phyloP scores from a whole-genome alignment of 2,113 vertebrate genomes.

The Cyanoderma ruficeps region DNA sequence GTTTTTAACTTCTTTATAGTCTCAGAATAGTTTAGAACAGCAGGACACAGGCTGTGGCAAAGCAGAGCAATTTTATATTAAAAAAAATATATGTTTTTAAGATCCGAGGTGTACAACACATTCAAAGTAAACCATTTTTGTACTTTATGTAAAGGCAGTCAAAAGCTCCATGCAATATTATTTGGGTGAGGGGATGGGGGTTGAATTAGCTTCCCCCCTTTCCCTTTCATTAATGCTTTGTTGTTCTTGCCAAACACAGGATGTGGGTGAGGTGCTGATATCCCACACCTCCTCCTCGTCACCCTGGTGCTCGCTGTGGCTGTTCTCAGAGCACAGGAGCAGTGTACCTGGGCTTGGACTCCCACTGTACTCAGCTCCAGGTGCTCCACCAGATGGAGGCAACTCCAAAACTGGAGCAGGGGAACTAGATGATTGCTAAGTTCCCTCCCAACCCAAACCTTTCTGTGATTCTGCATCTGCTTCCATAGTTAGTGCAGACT shows the following conservation, averaged over 20 bases:
- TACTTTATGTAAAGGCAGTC: not conserved
- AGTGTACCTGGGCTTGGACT: not conserved
- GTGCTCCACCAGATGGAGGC: not conserved
- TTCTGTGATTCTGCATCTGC: not conserved
- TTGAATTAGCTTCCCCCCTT: not conserved
- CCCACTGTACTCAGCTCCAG: not conserved
- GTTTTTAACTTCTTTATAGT: not conserved
- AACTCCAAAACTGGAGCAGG: not conserved
- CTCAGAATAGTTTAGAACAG: not conserved
- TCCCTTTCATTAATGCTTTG: not conserved
- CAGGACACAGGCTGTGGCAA: not conserved
- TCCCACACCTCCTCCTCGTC: not conserved
- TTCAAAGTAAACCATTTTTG: not conserved
- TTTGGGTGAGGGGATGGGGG: not conserved
- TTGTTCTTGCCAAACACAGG: not conserved
- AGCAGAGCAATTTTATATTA: not conserved
- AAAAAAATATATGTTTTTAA: not conserved
- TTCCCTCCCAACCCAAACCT: not conserved
- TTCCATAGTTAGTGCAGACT: not conserved
- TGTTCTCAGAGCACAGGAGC: not conserved
- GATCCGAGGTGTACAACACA: not conserved
- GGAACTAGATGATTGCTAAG: not conserved
- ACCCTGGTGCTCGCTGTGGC: not conserved
- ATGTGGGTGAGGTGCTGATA: not conserved
- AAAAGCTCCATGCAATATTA: not conserved